phyloP scores from a whole-genome alignment of 92 coral and sea anemone genomes.

The Heliopora coerulea region DNA sequence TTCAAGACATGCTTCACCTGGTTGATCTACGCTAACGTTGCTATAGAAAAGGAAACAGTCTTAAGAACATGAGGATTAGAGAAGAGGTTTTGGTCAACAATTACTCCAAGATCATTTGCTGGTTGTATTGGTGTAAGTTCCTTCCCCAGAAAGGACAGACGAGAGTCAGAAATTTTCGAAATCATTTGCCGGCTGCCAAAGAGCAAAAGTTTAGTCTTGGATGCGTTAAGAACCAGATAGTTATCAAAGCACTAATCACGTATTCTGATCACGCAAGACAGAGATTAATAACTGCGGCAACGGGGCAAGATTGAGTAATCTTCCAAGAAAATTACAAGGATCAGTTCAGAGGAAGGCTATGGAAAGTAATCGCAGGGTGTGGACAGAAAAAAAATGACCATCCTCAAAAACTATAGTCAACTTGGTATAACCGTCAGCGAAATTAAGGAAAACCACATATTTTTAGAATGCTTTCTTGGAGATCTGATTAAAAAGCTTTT shows the following conservation, averaged over 20 bases:
- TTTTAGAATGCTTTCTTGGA: no score
- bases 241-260: conserved; percentile 49
- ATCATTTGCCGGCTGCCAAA: conserved; percentile 50
- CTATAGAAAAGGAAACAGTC: conserved; percentile 42
- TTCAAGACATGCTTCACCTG: conserved; percentile 43
- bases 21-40: conserved; percentile 41
- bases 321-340: no score
- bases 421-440: no score
- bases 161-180: conserved; percentile 41
- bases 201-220: conserved; percentile 43
- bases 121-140: conserved; percentile 31
- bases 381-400: no score
- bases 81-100: conserved; percentile 32
- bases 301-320: no score
- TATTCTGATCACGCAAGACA: no score
- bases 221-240: conserved; percentile 39
- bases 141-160: conserved; percentile 43
- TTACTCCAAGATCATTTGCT: conserved; percentile 46
- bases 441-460: no score
- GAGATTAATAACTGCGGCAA: no score
- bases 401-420: no score
- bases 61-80: conserved; percentile 28
- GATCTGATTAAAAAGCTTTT: no score
- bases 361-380: no score
- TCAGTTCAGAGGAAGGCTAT: no score